Percentiles rank a stretch among this genome's conserved stretches.
Conservation (phyloP, 2,113 vertebrate species). For the Miniopterus natalensis region DNA sequence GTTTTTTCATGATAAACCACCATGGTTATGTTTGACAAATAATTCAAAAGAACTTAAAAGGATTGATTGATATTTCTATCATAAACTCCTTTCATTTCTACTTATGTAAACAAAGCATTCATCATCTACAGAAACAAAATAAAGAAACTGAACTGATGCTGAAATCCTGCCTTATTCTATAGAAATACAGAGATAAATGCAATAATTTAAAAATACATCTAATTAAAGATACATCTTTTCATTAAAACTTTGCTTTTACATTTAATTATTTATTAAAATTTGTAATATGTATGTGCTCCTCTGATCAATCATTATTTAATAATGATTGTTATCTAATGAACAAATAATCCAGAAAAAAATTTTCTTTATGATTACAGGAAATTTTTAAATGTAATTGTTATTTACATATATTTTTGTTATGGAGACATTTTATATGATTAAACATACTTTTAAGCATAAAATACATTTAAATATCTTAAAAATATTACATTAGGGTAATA, state of each 20-base stretch:
- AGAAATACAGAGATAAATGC: neutral
- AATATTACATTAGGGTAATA: neutral
- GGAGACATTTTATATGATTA: neutral
- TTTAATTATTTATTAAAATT: constrained; percentile 32
- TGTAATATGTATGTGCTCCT: neutral
- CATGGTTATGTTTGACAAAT: constrained; percentile 47
- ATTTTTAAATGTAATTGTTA: neutral
- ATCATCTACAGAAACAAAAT: constrained; percentile 50
- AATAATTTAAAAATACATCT: constrained; percentile 20
- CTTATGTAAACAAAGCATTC: constrained; percentile 18
- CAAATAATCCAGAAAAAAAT: neutral
- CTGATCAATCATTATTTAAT: neutral
- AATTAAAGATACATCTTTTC: neutral
- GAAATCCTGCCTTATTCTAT: constrained; percentile 20
- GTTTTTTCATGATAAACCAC: constrained; percentile 16
- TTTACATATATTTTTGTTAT: constrained; percentile 1
- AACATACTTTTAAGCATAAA: constrained; percentile 47
- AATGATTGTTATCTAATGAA: neutral
- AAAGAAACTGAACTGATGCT: neutral
- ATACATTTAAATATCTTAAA: neutral
- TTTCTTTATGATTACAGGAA: constrained; percentile 23
- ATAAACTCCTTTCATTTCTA: neutral
- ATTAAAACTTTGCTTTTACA: constrained; percentile 22
- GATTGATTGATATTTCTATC: constrained; percentile 35
- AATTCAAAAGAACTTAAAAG: constrained; percentile 42